Base-by-base conservation (phyloP, 1,140 invertebrate species). In the Neodiprion lecontei region DNA sequence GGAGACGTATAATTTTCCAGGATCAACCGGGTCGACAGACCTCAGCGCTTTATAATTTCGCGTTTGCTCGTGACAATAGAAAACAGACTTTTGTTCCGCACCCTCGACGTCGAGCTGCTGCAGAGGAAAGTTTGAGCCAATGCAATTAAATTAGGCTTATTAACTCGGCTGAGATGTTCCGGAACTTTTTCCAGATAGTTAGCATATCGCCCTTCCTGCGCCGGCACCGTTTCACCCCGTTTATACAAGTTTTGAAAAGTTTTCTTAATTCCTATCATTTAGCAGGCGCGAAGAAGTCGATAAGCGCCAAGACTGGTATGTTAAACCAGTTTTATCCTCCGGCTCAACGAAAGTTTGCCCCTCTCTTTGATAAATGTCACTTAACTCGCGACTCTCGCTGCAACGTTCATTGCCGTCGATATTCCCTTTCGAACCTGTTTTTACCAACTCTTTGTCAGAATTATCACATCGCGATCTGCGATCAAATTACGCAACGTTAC, bases 141-240 rank as follows among this genome's bases (percentile, higher is more conserved):
- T 47, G 67, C 67, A 23, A 69, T 69, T 69, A 69, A 69, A 69
- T 69, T 69, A 23, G 21, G 21, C 67, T 47, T 21, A 69, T 47
- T 69, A 69, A 17, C 40, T 23, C 23, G 21, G 21, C 61, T 65
- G 17, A 69, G 23, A 14, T 21, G 10, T 11, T 4, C 67, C 23
- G 11, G 67, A 69, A 23, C 14, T 23, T 23, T 47, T 21, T 69
- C 67, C 23, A 69, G 28, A 23, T 69, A 11, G 67, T 69, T 69
- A 69, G 67, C 67, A 69, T 69, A 69, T 69, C 23, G 67, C 40
- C 40, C 3, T 69, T 11, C 14, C 23, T 1, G 17, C 11, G 11
- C 28, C 28, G 28, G 28, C 28, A 40, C 28, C 28, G 2, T 5
- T 40, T 40, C 28, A 23, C 14, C 67, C 11, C 67, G 67, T 69